Conservation (phyloP, 2,797 vertebrate genomes). For the Cuculus canorus region DNA sequence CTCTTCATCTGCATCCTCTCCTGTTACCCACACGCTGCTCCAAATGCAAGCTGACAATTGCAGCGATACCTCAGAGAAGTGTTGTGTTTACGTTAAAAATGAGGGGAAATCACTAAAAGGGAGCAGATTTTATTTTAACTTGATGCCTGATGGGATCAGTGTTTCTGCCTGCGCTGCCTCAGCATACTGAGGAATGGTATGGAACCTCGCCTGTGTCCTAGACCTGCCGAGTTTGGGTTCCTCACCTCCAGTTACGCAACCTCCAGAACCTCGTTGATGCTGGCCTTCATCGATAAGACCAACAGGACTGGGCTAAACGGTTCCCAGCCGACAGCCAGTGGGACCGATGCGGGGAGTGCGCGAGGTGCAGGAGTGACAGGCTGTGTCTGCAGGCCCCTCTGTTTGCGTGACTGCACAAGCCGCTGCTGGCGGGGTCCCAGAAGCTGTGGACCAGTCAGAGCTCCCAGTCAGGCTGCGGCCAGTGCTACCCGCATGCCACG, state of each 20-base stretch:
- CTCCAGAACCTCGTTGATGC: background rate
- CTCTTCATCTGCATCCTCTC: conserved; percentile 54
- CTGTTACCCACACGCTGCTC: conserved; percentile 6
- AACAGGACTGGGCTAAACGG: fast-evolving
- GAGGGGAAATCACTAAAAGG: background rate
- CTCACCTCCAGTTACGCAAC: background rate
- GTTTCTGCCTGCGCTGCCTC: background rate
- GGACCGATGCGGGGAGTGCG: background rate
- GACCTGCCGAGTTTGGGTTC: background rate
- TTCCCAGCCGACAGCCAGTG: background rate
- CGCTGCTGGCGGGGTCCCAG: too few relatives aligned
- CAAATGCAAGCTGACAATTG: background rate
- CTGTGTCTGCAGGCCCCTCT: background rate
- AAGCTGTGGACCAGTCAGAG: background rate
- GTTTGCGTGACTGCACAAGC: background rate
- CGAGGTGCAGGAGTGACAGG: background rate
- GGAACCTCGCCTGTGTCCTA: background rate
- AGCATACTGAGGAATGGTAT: background rate
- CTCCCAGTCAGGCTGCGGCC: background rate
- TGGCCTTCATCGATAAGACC: background rate
- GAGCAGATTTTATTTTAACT: background rate
- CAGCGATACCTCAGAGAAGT: background rate
- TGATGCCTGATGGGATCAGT: background rate
- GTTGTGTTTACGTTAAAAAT: background rate
- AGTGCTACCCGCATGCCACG: background rate